A percentile compares a stretch with the other conserved stretches of the same genome.
Conservation (phyloP, 2,888 invertebrate species). For the Leptinotarsa haldemani region DNA sequence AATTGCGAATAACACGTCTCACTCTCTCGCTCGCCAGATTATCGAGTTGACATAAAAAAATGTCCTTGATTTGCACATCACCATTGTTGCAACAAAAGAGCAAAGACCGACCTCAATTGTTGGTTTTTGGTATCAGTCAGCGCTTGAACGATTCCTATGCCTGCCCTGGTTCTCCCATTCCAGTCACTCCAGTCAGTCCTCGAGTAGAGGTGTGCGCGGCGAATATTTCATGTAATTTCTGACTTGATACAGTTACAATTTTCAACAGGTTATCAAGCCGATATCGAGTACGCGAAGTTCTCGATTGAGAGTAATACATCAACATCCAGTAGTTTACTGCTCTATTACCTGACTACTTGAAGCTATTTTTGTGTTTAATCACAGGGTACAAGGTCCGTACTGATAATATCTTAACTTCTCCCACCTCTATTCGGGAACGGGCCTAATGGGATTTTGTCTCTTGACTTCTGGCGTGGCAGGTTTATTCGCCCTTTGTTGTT, state of each 20-base stretch:
- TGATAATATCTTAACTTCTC: background rate
- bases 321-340: background rate
- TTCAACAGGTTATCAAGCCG: slow-evolving; percentile 16
- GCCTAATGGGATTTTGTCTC: slow-evolving; percentile 14
- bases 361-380: background rate
- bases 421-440: slow-evolving; percentile 9
- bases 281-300: background rate
- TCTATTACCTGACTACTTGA: background rate
- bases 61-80: background rate
- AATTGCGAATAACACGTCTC: no score
- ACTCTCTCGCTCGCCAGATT: no score
- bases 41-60: no score
- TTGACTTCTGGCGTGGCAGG: slow-evolving; percentile 19
- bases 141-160: background rate
- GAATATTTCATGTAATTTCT: slow-evolving; percentile 15
- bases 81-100: background rate
- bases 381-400: background rate
- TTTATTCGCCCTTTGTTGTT: slow-evolving; percentile 14
- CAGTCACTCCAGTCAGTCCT: slow-evolving; percentile 26
- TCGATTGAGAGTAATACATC: background rate
- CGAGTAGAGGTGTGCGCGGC: slow-evolving; percentile 24
- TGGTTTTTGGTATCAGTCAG: background rate
- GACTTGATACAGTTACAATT: slow-evolving; percentile 20
- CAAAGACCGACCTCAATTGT: background rate
- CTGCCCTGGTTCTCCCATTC: slow-evolving; percentile 24